Evolutionary conservation across 2,888 invertebrate genomes (phyloP).

Genomic region (Trachelus stipa): DNA sequence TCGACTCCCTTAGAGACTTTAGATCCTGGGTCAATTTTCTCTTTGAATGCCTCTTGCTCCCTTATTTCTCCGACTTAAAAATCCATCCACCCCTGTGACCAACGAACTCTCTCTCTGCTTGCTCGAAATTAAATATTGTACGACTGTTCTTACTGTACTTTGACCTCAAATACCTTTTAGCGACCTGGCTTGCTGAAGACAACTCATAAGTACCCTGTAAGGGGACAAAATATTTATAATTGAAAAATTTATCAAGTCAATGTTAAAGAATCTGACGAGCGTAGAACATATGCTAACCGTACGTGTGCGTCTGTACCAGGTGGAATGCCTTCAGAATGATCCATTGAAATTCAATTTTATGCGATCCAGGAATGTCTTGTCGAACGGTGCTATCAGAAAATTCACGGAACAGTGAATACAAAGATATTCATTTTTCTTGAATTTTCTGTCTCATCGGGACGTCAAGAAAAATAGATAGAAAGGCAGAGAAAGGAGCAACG

Average conservation of each 20-base stretch:
- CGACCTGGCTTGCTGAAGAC: neutral
- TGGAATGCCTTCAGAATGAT: neutral
- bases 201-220: too few relatives aligned
- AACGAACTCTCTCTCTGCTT: neutral
- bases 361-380: neutral
- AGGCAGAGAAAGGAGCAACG: too few relatives aligned
- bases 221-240: too few relatives aligned
- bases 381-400: neutral
- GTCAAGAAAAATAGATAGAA: too few relatives aligned
- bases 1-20: neutral
- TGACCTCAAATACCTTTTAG: neutral
- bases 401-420: too few relatives aligned
- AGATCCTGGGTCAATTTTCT: neutral
- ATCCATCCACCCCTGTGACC: neutral
- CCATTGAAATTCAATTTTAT: neutral
- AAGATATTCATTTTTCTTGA: too few relatives aligned
- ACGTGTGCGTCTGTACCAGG: too few relatives aligned
- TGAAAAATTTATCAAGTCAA: too few relatives aligned
- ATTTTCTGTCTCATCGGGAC: too few relatives aligned
- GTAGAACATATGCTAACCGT: too few relatives aligned
- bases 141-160: neutral
- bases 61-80: too few relatives aligned
- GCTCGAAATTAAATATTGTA: neutral
- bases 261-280: too few relatives aligned
- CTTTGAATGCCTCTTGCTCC: neutral